phyloP scores from a whole-genome alignment of 2,113 vertebrate genomes.

The Urocitellus parryii region DNA sequence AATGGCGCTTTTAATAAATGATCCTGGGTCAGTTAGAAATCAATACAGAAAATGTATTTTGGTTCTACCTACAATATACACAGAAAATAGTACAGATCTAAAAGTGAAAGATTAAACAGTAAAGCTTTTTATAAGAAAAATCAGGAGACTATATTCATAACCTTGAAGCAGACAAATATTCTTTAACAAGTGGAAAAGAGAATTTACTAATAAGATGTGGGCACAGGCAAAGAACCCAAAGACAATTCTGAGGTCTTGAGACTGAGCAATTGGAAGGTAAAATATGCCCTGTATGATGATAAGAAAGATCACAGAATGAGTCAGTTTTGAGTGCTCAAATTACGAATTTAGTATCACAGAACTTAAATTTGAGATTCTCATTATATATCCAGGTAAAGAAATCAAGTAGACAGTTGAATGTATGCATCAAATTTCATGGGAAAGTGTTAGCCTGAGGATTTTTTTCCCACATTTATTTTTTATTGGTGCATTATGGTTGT shows the following conservation, averaged over 20 bases:
- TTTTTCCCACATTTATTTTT: no score
- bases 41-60: not conserved
- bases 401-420: not conserved
- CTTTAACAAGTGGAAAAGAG: not conserved
- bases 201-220: not conserved
- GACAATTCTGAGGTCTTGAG: not conserved
- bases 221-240: not conserved
- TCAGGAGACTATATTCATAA: not conserved
- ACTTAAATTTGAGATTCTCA: not conserved
- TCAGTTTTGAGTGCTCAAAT: not conserved
- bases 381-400: not conserved
- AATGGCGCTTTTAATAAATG: not conserved
- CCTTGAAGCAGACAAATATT: not conserved
- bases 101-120: not conserved
- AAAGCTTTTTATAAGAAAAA: not conserved
- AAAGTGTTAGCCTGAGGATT: not conserved
- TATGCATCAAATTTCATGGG: not conserved
- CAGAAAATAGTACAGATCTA: not conserved
- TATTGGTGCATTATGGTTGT: no score
- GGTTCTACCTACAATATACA: not conserved
- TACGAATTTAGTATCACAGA: not conserved
- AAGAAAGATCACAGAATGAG: not conserved
- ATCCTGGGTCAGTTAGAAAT: not conserved
- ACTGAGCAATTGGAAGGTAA: no score
- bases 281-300: not conserved